These are phyloP conservation scores for Pseudoatta argentina DNA, from an alignment of 1,140 invertebrate genomes.

Conservation along the genomic window DNA sequence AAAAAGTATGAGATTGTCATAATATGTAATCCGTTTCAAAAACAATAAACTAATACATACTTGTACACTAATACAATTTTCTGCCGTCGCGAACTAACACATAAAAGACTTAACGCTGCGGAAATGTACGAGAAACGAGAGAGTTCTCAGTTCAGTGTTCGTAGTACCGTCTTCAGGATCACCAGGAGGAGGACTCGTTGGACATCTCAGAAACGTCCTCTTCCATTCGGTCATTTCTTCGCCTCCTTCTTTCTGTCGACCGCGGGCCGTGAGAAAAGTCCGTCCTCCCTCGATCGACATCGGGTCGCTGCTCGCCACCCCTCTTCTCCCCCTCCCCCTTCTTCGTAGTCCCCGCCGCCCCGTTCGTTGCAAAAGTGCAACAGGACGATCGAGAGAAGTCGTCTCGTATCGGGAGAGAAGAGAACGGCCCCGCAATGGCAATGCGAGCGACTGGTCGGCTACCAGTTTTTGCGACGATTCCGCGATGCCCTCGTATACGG, in stretches of 20 bases:
- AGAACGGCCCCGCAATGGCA: conserved; percentile 73
- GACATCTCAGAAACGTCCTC: conserved; percentile 54
- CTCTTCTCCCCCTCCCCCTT: neutral
- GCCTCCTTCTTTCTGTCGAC: conserved; percentile 41
- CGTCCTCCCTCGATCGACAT: conserved; percentile 67
- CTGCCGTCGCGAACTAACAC: neutral
- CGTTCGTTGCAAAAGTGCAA: conserved; percentile 64
- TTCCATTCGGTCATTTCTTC: conserved; percentile 30
- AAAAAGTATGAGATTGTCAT: neutral
- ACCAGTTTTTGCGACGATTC: conserved; percentile 78
- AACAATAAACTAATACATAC: conserved; percentile 3
- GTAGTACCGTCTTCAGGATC: conserved; percentile 8
- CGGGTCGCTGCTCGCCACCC: conserved; percentile 43
- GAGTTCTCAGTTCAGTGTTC: neutral
- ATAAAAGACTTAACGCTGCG: neutral
- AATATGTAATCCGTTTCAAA: neutral
- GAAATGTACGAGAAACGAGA: conserved; percentile 35
- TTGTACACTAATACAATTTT: neutral
- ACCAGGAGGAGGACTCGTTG: conserved; percentile 25
- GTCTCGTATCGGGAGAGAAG: conserved; percentile 48
- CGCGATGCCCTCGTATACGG: conserved; percentile 59
- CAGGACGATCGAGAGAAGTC: conserved; percentile 74
- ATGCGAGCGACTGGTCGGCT: conserved; percentile 76
- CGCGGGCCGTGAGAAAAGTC: conserved; percentile 72
- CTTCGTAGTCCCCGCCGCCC: neutral